Percentiles rank a stretch among this genome's conserved stretches.
Conservation (phyloP, 64 coral and sea anemone genomes). For the Montipora capricornis region DNA sequence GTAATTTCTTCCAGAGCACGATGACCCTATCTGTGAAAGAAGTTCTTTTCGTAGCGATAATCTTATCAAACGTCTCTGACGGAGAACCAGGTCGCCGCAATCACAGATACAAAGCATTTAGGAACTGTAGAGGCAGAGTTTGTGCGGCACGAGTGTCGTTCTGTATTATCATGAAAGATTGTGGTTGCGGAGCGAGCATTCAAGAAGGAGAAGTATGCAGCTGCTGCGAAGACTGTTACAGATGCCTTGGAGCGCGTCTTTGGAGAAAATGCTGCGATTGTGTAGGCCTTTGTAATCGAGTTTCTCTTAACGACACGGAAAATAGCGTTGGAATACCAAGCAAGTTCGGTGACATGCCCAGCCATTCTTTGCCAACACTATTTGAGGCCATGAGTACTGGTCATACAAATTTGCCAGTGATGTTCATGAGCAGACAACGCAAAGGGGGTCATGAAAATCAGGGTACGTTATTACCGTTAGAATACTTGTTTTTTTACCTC, state of each 20-base stretch:
- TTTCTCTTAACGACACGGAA: conserved; percentile 1
- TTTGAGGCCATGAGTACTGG: conserved; percentile 49
- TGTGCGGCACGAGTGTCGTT: conserved; percentile 58
- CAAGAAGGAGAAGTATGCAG: conserved; percentile 9
- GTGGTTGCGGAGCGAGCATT: conserved; percentile 15
- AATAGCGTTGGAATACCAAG: conserved; percentile 15
- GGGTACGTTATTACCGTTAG: not conserved
- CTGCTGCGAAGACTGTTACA: conserved; percentile 59
- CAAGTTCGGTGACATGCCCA: conserved; percentile 21
- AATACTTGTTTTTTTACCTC: not conserved
- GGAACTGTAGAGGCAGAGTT: conserved; percentile 4
- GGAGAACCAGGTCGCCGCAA: not conserved
- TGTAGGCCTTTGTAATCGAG: conserved; percentile 29
- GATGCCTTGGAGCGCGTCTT: conserved; percentile 43
- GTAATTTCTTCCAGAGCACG: not conserved
- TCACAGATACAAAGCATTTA: conserved; percentile 4
- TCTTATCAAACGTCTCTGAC: not conserved
- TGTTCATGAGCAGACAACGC: conserved; percentile 33
- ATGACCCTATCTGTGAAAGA: not conserved
- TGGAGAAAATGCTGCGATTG: conserved; percentile 62
- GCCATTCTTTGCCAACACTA: conserved; percentile 47
- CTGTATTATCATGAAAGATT: conserved; percentile 58
- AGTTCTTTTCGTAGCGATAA: not conserved
- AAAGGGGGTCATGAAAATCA: not conserved
- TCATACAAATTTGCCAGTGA: not conserved